phyloP scores from a whole-genome alignment of 2,797 vertebrate species.

The Rhynchonycteris naso region DNA sequence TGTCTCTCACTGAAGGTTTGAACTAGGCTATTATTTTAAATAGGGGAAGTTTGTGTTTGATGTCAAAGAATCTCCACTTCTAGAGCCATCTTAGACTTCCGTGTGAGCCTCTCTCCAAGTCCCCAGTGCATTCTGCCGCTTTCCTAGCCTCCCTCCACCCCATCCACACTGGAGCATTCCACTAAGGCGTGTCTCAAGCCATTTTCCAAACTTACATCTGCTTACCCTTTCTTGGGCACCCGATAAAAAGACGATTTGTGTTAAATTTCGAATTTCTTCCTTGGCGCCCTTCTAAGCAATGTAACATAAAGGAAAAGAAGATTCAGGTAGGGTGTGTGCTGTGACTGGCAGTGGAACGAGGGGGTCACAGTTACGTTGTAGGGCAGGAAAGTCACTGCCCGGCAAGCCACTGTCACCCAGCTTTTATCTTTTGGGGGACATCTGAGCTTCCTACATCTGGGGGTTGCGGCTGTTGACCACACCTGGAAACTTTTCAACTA shows the following conservation, averaged over 20 bases:
- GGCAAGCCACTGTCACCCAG: not conserved
- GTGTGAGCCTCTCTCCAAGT: not conserved
- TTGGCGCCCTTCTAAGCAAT: not conserved
- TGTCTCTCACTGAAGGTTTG: not conserved
- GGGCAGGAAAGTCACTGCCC: not conserved
- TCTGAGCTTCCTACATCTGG: not conserved
- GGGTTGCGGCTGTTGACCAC: not conserved
- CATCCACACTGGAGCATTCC: accelerated
- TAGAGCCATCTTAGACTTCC: not conserved
- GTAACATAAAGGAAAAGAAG: not conserved
- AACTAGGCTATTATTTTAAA: not conserved
- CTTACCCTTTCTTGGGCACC: not conserved
- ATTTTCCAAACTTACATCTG: not conserved
- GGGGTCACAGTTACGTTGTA: not conserved
- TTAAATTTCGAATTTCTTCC: not conserved
- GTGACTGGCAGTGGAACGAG: accelerated
- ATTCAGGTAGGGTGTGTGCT: not conserved
- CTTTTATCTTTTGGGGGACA: not conserved
- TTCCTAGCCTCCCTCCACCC: not conserved
- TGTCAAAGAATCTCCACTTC: not conserved
- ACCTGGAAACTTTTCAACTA: not conserved
- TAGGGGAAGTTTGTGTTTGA: not conserved
- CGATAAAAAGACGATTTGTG: not conserved
- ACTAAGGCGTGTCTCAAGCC: not conserved
- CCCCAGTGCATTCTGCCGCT: not conserved